Evolutionary conservation across 2,888 invertebrate genomes (phyloP), one percentile per base, ranked within the genome.

Genomic region (Pristionchus fissidentatus): DNA sequence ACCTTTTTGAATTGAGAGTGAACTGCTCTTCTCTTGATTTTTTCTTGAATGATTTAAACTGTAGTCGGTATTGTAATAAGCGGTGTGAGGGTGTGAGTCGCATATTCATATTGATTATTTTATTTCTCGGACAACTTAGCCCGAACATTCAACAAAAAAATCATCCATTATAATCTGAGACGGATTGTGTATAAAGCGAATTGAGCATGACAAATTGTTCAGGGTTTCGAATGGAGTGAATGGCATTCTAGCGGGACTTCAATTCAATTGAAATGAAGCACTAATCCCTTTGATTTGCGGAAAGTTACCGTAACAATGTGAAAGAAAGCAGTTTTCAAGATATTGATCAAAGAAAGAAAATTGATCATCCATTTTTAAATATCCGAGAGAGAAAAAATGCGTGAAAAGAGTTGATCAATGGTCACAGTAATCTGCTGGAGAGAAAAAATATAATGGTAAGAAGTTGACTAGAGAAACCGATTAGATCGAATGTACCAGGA

Each of bases 401-500:
- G n/a, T n/a, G 35, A 70, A 26, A 70, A 15, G n/a, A 70, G n/a
- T 70, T 43, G 70, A 70, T 43, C 41, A 66, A 38, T 29, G 22
- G 43, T 62, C 62, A 62, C 62, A 62, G 15, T 4, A 62, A 35
- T 35, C 8, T 32, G 32, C 62, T 35, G 62, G 26, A n/a, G 0
- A 13, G n/a, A 7, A 66, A 13, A 15, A 41, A 70, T 4, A n/a
- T 15, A 32, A 70, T 70, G 70, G 70, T 70, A 70, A 70, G 70
- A 26, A 62, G 26, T n/a, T 70, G 70, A 70, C 70, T 70, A 70
- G 70, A 70, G n/a, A 66, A 70, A 70, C 70, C 70, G 70, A 70
- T 43, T 43, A 70, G 70, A 70, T 70, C 70, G 70, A 70, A 70
- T 70, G 70, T 70, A 70, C 70, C 70, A 70, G 70, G 70, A 70